Conservation (phyloP, 2,113 vertebrate species). For the Plectropomus leopardus region DNA sequence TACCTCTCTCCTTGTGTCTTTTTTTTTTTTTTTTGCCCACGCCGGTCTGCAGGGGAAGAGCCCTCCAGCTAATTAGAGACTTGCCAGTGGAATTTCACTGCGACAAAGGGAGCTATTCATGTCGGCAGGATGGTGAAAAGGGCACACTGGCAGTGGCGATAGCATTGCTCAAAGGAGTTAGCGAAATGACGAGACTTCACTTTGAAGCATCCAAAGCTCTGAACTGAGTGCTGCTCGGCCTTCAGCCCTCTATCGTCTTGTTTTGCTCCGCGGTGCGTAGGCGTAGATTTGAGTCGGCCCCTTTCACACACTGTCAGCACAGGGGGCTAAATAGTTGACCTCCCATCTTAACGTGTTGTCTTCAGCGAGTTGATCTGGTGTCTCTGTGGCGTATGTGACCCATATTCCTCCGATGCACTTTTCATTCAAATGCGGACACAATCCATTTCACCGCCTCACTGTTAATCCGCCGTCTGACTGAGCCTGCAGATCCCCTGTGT, state of each 20-base stretch:
- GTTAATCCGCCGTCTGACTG: conserved; percentile 11
- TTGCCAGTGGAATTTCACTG: conserved; percentile 73
- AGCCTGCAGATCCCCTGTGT: conserved; percentile 37
- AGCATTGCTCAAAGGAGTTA: conserved; percentile 55
- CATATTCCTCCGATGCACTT: conserved; percentile 5
- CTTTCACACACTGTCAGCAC: conserved; percentile 31
- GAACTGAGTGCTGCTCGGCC: conserved; percentile 15
- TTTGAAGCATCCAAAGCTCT: conserved; percentile 57
- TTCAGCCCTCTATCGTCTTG: conserved; percentile 37
- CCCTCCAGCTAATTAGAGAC: conserved; percentile 75
- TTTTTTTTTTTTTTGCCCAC: conserved; percentile 42
- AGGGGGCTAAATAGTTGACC: conserved; percentile 32
- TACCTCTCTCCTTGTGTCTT: conserved; percentile 40
- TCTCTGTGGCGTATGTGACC: conserved; percentile 20
- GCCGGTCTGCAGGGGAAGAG: conserved; percentile 61
- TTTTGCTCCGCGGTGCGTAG: conserved; percentile 1
- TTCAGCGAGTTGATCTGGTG: conserved; percentile 8
- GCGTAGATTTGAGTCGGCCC: conserved; percentile 8
- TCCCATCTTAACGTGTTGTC: conserved; percentile 31
- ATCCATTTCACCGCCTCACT: not conserved
- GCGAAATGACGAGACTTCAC: conserved; percentile 59
- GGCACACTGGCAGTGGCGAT: conserved; percentile 53
- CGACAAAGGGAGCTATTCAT: conserved; percentile 79
- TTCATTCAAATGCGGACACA: not conserved
- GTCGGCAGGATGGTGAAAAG: conserved; percentile 54